These are phyloP conservation scores for Emydura subglobosa DNA, from an alignment of 2,113 vertebrate genomes.

Conservation along the genomic window DNA sequence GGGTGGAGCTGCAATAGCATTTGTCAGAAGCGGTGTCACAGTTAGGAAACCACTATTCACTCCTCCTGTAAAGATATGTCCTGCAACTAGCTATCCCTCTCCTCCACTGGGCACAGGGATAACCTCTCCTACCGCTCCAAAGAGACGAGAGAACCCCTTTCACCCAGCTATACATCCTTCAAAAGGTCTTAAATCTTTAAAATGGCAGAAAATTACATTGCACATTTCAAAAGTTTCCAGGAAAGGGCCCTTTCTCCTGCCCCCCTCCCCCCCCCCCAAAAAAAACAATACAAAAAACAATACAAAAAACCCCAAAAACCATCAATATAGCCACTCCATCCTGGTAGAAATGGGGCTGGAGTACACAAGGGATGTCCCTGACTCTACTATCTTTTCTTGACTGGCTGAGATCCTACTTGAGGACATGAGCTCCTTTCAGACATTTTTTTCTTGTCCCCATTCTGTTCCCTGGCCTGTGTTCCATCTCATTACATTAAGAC, in stretches of 20 bases:
- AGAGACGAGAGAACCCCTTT: background rate
- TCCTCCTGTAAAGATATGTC: background rate
- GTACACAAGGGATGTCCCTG: background rate
- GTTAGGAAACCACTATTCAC: background rate
- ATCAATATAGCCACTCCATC: background rate
- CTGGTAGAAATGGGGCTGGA: background rate
- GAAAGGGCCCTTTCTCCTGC: background rate
- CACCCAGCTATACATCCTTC: background rate
- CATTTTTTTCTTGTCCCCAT: background rate
- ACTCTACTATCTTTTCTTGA: background rate
- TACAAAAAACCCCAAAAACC: too few species aligned
- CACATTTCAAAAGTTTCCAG: background rate
- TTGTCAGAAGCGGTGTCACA: background rate
- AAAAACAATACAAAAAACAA: too few species aligned
- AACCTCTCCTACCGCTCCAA: background rate
- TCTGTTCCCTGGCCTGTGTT: background rate
- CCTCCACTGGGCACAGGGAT: background rate
- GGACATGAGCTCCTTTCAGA: background rate
- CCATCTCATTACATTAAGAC: background rate
- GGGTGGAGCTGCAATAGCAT: slow-evolving; percentile 3
- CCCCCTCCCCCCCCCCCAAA: too few species aligned
- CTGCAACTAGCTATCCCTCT: background rate
- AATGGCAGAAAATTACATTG: background rate
- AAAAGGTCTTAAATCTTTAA: background rate
- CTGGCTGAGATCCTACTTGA: background rate